Evolutionary conservation across 2,797 vertebrate species (phyloP).

Genomic region (Crenuchus spilurus): DNA sequence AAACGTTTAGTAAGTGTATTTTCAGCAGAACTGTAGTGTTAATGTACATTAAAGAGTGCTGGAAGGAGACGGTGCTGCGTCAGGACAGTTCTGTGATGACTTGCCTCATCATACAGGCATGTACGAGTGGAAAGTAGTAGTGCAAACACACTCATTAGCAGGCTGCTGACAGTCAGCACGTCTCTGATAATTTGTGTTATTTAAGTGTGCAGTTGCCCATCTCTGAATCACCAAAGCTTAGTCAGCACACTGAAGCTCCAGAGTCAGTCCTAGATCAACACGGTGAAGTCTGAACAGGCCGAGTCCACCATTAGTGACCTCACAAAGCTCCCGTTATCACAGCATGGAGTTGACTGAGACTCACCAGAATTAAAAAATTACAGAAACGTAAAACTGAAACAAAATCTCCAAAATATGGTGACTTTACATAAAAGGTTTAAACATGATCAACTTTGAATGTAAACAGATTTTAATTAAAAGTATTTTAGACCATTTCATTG

Average conservation of each 20-base stretch:
- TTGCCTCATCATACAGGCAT: background rate
- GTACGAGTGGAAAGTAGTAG: background rate
- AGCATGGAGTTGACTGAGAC: background rate
- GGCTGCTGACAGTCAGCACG: slow-evolving; percentile 22
- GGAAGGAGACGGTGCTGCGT: background rate
- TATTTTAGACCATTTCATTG: no score
- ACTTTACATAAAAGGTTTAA: no score
- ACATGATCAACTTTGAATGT: no score
- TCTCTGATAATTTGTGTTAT: slow-evolving; percentile 13
- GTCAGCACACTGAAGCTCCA: slow-evolving; percentile 16
- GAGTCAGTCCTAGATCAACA: slow-evolving; percentile 12
- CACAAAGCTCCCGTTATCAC: slow-evolving; percentile 1
- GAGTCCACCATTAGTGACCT: background rate
- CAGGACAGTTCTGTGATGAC: background rate
- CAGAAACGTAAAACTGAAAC: no score
- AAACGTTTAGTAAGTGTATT: no score
- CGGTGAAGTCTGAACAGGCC: slow-evolving; percentile 18
- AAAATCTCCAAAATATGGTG: no score
- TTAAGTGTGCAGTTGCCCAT: slow-evolving; percentile 6
- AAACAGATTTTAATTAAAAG: no score
- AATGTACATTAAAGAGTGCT: background rate
- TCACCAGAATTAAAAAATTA: no score
- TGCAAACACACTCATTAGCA: slow-evolving; percentile 21
- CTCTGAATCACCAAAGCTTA: slow-evolving; percentile 22
- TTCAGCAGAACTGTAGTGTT: no score